A percentile compares a stretch with the other conserved stretches of the same genome.
phyloP scores from a whole-genome alignment of 2,888 invertebrate genomes.

The Clunio marinus region DNA sequence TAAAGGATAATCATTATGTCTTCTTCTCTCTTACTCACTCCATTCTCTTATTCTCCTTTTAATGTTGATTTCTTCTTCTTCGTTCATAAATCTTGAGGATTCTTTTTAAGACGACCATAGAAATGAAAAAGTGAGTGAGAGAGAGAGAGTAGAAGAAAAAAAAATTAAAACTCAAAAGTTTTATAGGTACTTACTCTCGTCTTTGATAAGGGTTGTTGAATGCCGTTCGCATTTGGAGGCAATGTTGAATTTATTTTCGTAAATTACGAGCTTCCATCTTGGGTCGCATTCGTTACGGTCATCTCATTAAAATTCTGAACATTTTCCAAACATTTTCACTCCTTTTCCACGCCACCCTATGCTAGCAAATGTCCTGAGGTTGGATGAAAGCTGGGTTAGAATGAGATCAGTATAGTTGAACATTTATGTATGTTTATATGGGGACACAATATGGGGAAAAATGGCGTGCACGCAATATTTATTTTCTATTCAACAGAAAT shows the following conservation, averaged over 20 bases:
- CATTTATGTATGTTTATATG: too few relatives aligned
- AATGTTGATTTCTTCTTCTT: not conserved
- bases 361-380: not conserved
- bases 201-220: conserved; percentile 10
- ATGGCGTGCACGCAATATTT: not conserved
- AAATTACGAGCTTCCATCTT: conserved; percentile 4
- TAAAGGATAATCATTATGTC: conserved; percentile 26
- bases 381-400: too few relatives aligned
- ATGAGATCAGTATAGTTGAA: too few relatives aligned
- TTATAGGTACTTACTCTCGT: not conserved
- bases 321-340: conserved; percentile 34
- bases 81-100: not conserved
- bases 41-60: not conserved
- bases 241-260: not conserved
- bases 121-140: too few relatives aligned
- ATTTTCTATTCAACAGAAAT: not conserved
- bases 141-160: too few relatives aligned
- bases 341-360: not conserved
- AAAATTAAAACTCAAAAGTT: conserved; percentile 8
- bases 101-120: too few relatives aligned
- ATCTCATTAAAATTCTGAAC: conserved; percentile 32
- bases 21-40: not conserved
- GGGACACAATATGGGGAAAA: too few relatives aligned
- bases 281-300: conserved; percentile 1
- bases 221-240: too few relatives aligned